Evolutionary conservation across 2,888 invertebrate species (phyloP).

Genomic region (Limnephilus lunatus): DNA sequence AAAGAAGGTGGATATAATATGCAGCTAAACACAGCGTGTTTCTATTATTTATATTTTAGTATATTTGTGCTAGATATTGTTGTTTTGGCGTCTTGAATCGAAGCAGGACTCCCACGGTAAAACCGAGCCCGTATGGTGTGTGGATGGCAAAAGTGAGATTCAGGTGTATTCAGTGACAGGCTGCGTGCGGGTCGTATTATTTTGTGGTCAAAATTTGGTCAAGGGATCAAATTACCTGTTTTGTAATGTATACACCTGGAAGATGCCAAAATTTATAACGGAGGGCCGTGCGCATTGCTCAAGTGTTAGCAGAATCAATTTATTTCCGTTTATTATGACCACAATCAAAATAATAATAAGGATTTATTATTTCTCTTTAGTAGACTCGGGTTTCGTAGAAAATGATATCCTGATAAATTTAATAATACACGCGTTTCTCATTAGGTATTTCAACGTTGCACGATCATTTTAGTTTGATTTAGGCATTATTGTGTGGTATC

Average conservation of each 20-base stretch:
- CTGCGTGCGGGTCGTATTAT: constrained; percentile 54
- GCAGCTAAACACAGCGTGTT: not conserved
- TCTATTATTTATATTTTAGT: not conserved
- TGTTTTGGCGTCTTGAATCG: not conserved
- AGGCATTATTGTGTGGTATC: not conserved
- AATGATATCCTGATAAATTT: not conserved
- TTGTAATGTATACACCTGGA: constrained; percentile 55
- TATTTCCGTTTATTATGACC: constrained; percentile 10
- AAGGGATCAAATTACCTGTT: constrained; percentile 60
- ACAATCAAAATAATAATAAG: not conserved
- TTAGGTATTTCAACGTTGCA: not conserved
- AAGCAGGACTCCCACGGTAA: constrained; percentile 13
- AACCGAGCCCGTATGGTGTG: constrained; percentile 14
- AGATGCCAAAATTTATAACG: constrained; percentile 42
- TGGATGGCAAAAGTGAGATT: constrained; percentile 28
- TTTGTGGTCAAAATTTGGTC: constrained; percentile 64
- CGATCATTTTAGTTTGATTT: not conserved
- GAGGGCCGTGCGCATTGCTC: not conserved
- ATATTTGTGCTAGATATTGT: not conserved
- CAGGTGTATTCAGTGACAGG: constrained; percentile 61
- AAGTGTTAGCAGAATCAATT: constrained; percentile 22
- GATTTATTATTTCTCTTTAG: not conserved
- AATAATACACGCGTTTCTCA: not conserved
- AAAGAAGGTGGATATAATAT: not conserved
- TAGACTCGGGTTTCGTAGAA: not conserved